Evolutionary conservation across 2,888 invertebrate species (phyloP).

Genomic region (Holacanthella duospinosa): DNA sequence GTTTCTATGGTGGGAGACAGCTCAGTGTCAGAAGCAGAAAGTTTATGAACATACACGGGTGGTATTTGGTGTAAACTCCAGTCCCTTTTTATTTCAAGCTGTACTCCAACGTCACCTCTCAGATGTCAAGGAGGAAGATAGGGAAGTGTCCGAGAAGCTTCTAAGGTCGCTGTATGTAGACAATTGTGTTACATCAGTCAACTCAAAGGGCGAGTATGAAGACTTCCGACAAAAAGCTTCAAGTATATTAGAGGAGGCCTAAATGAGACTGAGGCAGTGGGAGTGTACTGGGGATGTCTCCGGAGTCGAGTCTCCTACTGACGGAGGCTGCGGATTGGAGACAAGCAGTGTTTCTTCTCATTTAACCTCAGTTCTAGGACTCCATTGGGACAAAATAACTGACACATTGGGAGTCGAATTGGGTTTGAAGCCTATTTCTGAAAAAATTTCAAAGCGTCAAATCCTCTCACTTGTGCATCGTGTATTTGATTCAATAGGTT

Average conservation of each 20-base stretch:
- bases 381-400: neutral
- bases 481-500: neutral
- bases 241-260: neutral
- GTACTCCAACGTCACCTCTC: constrained; percentile 2
- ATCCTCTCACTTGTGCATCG: neutral
- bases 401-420: neutral
- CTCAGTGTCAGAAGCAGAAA: neutral
- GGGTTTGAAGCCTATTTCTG: too few relatives aligned
- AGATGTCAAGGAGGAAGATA: neutral
- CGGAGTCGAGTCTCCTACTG: neutral
- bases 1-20: constrained; percentile 36
- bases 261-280: constrained; percentile 6
- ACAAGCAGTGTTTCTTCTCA: too few relatives aligned
- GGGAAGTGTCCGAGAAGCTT: neutral
- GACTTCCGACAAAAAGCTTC: neutral
- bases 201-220: constrained; percentile 6
- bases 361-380: neutral
- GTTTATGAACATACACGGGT: constrained; percentile 13
- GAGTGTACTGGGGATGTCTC: neutral
- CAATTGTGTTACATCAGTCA: constrained; percentile 9
- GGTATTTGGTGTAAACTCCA: constrained; percentile 13
- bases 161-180: constrained; percentile 10
- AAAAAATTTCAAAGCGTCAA: neutral
- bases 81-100: constrained; percentile 18
- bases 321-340: too few relatives aligned